Conservation (phyloP, 92 coral and sea anemone species). For the Phymanthus crucifer region DNA sequence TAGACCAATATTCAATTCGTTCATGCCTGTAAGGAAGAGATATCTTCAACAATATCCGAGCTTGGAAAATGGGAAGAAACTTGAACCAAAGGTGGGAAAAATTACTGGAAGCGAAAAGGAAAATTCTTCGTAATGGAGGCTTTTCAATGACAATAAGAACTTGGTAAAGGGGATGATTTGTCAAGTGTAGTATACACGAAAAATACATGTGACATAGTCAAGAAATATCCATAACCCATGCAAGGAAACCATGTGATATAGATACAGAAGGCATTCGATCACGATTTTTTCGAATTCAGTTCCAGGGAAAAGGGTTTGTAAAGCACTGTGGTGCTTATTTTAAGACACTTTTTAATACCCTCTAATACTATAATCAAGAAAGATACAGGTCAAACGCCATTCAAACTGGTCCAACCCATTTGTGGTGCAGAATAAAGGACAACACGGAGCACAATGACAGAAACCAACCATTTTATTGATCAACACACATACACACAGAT, state of each 20-base stretch:
- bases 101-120: not conserved
- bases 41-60: not conserved
- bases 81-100: not conserved
- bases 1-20: not conserved
- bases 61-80: not conserved
- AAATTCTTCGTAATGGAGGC: not conserved
- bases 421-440: not conserved
- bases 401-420: not conserved
- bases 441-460: not conserved
- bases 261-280: not conserved
- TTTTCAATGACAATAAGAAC: not conserved
- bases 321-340: slow-evolving; percentile 1
- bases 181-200: too few species aligned
- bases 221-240: not conserved
- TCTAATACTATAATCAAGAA: slow-evolving; percentile 16
- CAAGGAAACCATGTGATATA: not conserved
- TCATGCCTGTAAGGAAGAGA: not conserved
- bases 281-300: not conserved
- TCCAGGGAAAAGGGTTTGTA: not conserved
- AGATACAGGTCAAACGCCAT: slow-evolving; percentile 27
- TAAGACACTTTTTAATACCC: slow-evolving; percentile 17
- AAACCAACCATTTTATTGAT: not conserved
- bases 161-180: not conserved
- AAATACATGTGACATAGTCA: not conserved
- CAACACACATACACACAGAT: not conserved